Percentiles rank a stretch among this genome's conserved stretches.
phyloP scores from a whole-genome alignment of 2,113 vertebrate genomes.

The Epinephelus moara region DNA sequence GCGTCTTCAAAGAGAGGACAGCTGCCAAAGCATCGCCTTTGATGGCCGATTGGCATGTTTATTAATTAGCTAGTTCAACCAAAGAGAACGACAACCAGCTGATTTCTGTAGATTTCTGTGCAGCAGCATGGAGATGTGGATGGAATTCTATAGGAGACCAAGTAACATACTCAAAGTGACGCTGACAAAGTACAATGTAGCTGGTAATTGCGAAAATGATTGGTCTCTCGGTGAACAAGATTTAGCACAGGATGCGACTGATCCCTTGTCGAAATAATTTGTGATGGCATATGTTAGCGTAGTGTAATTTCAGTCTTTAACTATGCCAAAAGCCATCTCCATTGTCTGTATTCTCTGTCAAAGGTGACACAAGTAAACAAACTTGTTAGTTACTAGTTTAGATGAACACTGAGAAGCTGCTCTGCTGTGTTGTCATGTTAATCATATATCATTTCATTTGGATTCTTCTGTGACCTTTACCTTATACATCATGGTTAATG shows the following conservation, averaged over 20 bases:
- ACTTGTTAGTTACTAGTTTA: neutral
- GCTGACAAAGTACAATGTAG: neutral
- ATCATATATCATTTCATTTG: neutral
- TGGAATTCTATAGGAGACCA: neutral
- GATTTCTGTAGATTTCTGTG: neutral
- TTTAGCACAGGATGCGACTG: neutral
- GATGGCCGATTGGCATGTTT: neutral
- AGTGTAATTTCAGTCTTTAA: too few species aligned
- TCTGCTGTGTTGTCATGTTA: constrained; percentile 9
- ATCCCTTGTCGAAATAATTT: too few species aligned
- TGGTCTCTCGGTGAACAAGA: neutral
- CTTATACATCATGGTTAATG: neutral
- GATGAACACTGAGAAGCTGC: neutral
- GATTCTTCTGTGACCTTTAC: constrained; percentile 22
- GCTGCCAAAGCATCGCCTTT: neutral
- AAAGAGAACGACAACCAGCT: neutral
- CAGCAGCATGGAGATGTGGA: neutral
- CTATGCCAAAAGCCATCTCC: neutral
- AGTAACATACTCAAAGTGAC: neutral
- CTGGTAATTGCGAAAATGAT: neutral
- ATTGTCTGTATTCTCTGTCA: neutral
- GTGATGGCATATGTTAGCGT: too few species aligned
- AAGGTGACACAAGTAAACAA: constrained; percentile 11
- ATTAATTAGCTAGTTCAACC: constrained; percentile 8
- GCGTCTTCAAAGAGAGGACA: neutral